Evolutionary conservation across 2,113 vertebrate species (phyloP).

Genomic region (Pachycephala philippinensis): DNA sequence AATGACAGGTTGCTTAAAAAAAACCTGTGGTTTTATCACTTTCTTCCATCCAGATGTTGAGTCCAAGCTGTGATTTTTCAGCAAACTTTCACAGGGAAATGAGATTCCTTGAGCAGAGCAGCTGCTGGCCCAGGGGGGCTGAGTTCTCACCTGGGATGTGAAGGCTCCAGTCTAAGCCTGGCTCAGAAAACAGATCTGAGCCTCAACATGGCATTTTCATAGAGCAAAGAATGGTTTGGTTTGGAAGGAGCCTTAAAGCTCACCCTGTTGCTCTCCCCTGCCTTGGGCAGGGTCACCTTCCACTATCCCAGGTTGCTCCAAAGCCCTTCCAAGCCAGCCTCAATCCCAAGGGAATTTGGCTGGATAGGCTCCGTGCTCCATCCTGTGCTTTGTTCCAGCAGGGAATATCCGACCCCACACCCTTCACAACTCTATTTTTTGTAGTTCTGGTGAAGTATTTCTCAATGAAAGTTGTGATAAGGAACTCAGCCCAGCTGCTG

Average conservation of each 20-base stretch:
- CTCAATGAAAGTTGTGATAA: neutral
- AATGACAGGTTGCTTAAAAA: neutral
- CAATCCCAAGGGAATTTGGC: neutral
- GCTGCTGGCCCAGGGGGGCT: neutral
- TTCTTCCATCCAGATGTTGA: neutral
- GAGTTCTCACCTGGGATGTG: neutral
- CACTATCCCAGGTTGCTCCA: fast-evolving
- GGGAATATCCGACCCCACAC: neutral
- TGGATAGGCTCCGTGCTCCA: neutral
- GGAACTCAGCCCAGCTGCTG: neutral
- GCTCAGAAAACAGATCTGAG: neutral
- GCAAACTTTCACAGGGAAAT: neutral
- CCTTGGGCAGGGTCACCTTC: neutral
- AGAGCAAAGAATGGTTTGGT: neutral
- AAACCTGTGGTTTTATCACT: neutral
- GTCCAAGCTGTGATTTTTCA: neutral
- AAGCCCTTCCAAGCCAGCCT: neutral
- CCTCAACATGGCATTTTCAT: neutral
- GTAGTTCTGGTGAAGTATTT: neutral
- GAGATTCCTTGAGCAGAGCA: neutral
- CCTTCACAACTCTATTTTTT: neutral
- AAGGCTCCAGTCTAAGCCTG: neutral
- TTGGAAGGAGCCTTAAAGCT: neutral
- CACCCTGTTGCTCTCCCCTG: neutral
- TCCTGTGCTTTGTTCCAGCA: neutral